Base-by-base conservation (phyloP, 2,888 invertebrate genomes). In the Heliconius cydno region DNA sequence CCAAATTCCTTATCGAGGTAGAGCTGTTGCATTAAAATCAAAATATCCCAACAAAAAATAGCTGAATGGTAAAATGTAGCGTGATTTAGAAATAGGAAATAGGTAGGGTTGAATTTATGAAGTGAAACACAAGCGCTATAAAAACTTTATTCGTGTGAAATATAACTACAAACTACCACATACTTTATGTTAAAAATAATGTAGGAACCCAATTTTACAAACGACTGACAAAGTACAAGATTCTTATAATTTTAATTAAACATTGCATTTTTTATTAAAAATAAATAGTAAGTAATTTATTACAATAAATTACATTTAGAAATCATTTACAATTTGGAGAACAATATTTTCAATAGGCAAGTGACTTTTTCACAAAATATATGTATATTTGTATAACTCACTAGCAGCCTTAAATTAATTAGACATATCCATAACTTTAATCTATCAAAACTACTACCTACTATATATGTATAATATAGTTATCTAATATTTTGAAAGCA, bases 61-160 rank as follows among this genome's bases (percentile, higher is more conserved):
- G 25, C 75, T 15, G 28, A 75, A 66, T 25, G 63, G 41, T 65
- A 75, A 75, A 75, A 63, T 75, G 75, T 66, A 66, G 41, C 75
- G 46, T 75, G 41, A 66, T 75, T 75, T 75, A 65, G 75, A 66
- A 75, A 75, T 66, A 75, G 38, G 60, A 65, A 75, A 46, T 38
- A 75, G 75, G 22, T 30, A 67, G 67, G 38, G 66, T 78, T 57
- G 34, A 25, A 65, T 78, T 60, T 60, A 68, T 73, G 66, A 82
- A 86, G 84, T 85, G 78, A 85, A 85, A 85, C 82, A 83, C 84
- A 82, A 81, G 81, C 76, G 79, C 79, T 68, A 65, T 12, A 67
- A 82, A 78, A 73, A 75, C 79, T 85, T 86, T 85, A 85, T 84
- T 82, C 70, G 15, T 46, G 68, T 76, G 60, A 57, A 46, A 76